A percentile compares a stretch with the other conserved stretches of the same genome.
Evolutionary conservation across 2,113 vertebrate species (phyloP).

Genomic region (Onychorhynchus coronatus): DNA sequence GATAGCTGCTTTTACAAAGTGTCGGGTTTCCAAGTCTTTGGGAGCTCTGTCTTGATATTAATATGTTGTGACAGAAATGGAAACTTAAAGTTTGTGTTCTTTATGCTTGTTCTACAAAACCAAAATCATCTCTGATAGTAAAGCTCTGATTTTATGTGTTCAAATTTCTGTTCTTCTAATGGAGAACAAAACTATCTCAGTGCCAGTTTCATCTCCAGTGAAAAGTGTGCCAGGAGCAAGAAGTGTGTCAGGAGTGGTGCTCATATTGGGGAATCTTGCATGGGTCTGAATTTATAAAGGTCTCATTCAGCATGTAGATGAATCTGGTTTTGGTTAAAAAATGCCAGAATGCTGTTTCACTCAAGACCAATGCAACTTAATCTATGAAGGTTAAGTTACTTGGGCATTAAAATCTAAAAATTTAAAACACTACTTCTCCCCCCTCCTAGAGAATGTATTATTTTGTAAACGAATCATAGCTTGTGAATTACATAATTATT

Average conservation of each 20-base stretch:
- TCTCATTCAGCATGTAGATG: neutral
- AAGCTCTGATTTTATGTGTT: neutral
- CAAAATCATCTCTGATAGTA: neutral
- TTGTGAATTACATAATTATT: constrained; percentile 32
- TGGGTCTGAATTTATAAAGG: neutral
- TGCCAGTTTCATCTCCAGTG: neutral
- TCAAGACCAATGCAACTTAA: neutral
- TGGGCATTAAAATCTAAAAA: neutral
- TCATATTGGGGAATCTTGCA: neutral
- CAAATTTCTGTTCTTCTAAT: neutral
- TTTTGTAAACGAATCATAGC: constrained; percentile 37
- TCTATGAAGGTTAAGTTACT: neutral
- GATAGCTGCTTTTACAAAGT: neutral
- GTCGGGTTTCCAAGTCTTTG: neutral
- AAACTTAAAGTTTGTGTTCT: neutral
- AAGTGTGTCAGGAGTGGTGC: neutral
- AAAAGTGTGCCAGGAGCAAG: neutral
- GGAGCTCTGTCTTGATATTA: neutral
- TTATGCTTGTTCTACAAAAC: neutral
- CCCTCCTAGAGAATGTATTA: neutral
- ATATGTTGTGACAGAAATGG: neutral
- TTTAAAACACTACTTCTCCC: neutral
- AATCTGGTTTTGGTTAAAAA: neutral
- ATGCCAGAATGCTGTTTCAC: neutral
- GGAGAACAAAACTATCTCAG: neutral